Percentiles rank a stretch among this genome's conserved stretches.
These are phyloP conservation scores for Ctenosaura bakeri DNA, from an alignment of 2,797 vertebrate genomes.

Conservation along the genomic window DNA sequence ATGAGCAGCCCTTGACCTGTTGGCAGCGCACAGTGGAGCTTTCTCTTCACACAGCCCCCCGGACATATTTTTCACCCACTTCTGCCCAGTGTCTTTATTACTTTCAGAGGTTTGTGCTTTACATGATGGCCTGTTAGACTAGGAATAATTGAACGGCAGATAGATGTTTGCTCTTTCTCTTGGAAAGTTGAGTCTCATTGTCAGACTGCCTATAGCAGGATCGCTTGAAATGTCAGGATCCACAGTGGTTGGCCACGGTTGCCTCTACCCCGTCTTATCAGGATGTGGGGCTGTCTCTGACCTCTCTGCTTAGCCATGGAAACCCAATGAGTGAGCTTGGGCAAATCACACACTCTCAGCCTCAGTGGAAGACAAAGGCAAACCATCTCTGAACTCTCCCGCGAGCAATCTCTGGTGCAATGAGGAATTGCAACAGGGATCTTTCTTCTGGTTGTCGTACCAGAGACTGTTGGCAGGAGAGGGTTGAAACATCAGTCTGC, in stretches of 20 bases:
- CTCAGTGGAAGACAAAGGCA: neutral
- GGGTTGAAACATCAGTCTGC: too few species aligned
- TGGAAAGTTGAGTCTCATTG: neutral
- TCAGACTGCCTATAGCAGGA: neutral
- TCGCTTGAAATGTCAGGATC: neutral
- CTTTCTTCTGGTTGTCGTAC: too few species aligned
- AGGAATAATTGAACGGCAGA: conserved; percentile 31
- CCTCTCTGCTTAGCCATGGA: neutral
- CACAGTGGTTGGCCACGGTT: too few species aligned
- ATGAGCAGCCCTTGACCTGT: neutral
- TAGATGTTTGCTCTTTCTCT: neutral
- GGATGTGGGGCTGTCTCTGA: too few species aligned
- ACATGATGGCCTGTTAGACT: conserved; percentile 2
- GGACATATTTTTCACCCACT: conserved; percentile 7
- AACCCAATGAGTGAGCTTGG: neutral
- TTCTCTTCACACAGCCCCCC: conserved; percentile 14
- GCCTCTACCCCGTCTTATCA: too few species aligned
- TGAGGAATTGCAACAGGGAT: too few species aligned
- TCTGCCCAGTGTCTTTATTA: conserved; percentile 7
- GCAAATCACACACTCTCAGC: too few species aligned
- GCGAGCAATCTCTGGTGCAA: too few species aligned
- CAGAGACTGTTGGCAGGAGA: too few species aligned
- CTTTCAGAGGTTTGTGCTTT: neutral
- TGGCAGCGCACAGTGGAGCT: neutral
- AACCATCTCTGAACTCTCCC: too few species aligned